Evolutionary conservation across 2,888 invertebrate genomes (phyloP).

Genomic region (Meteorus colon): DNA sequence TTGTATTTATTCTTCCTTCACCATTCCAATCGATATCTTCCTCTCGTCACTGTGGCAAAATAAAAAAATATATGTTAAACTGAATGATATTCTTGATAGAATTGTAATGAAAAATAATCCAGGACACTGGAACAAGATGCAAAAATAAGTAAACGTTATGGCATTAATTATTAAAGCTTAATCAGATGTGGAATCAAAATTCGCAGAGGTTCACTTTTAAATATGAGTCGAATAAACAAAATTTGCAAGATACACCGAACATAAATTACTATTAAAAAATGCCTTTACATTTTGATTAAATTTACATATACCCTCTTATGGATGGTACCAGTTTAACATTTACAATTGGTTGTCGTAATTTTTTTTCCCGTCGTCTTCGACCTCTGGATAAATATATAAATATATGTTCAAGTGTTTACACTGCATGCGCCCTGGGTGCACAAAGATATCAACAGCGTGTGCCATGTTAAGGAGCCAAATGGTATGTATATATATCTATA

Average conservation of each 20-base stretch:
- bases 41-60: no score
- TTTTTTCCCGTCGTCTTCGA: background rate
- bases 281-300: background rate
- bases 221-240: background rate
- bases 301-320: background rate
- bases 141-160: no score
- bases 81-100: no score
- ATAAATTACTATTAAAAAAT: background rate
- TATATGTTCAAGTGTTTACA: conserved; percentile 31
- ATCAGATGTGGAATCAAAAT: no score
- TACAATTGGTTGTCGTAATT: conserved; percentile 9
- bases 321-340: conserved; percentile 10
- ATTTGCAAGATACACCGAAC: background rate
- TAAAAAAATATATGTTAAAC: no score
- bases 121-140: no score
- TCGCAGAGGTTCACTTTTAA: background rate
- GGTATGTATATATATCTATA: background rate
- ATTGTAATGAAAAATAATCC: no score
- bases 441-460: background rate
- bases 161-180: no score
- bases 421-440: conserved; percentile 8
- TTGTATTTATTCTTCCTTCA: no score
- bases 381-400: background rate
- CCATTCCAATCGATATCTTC: no score
- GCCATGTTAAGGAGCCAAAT: background rate